Base-by-base conservation (phyloP, 1,140 invertebrate genomes). In the Pinna nobilis region DNA sequence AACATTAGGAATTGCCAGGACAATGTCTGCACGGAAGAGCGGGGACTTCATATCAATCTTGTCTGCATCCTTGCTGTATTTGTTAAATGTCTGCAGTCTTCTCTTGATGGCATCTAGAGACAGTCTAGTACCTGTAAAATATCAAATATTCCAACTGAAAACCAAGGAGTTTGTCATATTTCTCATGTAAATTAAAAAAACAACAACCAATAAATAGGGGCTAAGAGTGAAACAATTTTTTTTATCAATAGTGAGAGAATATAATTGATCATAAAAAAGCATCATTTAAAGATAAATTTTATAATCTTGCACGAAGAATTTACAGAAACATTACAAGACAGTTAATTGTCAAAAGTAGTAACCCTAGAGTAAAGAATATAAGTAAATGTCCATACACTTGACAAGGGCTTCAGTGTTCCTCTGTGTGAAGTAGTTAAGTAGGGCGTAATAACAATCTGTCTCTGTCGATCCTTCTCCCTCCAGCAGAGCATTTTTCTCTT, bases 1-100 rank as follows among this genome's bases (percentile, higher is more conserved):
- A 37, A 98, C 94, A 80, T 95, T 94, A 1, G 96, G 96, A 82
- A 97, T 96, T 89, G 94, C 92, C 61, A 98, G 90, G 25, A 94
- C 92, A 18, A 96, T 93, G 82, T 96, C 91, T 18, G 83, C 84
- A 65, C 76, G 65, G 78, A 89, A 88, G 23, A 89, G 77, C 15
- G 88, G 86, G 6, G 84, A 77, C 60, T 86, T 86, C 66, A 79
- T 61, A 51, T 85, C 82, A 35, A 87, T 84, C 35, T 82, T 79
- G 1, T 76, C 53, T 3, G 84, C 80, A 72, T 86, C 82, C 28
- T 82, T 83, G 0, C 79, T 79, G 72, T 88, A 89, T 39, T 84
- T 84, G 61, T 86, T 88, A 28, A 81, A 79, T 0, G 78, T 82
- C 72, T 89, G 87, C n/a, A 89, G 79, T 35, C 89, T 82, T 13